phyloP scores from a whole-genome alignment of 2,888 invertebrate genomes.

The Agonopterix arenella region DNA sequence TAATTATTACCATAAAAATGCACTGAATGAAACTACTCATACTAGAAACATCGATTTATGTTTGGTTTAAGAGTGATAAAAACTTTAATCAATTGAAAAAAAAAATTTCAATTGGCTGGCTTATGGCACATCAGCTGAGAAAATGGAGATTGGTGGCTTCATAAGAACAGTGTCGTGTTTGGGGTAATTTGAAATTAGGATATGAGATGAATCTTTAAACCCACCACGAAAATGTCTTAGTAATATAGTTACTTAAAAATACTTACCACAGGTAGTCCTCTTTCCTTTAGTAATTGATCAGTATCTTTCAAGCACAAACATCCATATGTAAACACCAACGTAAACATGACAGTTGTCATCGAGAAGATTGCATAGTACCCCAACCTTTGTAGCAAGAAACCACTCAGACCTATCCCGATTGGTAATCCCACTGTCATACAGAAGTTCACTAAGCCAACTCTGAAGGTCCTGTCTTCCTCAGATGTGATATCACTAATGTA shows the following conservation, averaged over 20 bases:
- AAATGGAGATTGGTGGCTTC: too few relatives aligned
- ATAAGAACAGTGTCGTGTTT: too few relatives aligned
- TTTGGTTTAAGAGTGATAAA: too few relatives aligned
- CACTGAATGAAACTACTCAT: too few relatives aligned
- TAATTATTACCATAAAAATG: too few relatives aligned
- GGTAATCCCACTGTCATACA: conserved; percentile 77
- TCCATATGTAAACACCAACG: conserved; percentile 83
- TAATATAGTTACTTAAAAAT: neutral
- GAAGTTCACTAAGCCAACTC: conserved; percentile 79
- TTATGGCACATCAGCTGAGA: too few relatives aligned
- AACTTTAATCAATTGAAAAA: too few relatives aligned
- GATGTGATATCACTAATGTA: conserved; percentile 79
- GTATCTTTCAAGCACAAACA: conserved; percentile 82
- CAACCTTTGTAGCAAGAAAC: conserved; percentile 55
- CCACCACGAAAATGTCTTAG: too few relatives aligned
- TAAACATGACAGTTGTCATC: conserved; percentile 50
- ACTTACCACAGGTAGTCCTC: conserved; percentile 55
- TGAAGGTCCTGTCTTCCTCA: conserved; percentile 73
- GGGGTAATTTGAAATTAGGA: too few relatives aligned
- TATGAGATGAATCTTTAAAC: too few relatives aligned
- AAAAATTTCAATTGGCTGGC: too few relatives aligned
- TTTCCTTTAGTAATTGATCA: conserved; percentile 50
- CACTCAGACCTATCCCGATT: conserved; percentile 73
- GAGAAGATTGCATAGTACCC: conserved; percentile 68
- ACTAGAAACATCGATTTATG: too few relatives aligned